A percentile compares a stretch with the other conserved stretches of the same genome.
Evolutionary conservation across 2,113 vertebrate genomes (phyloP).

Genomic region (Hydrochoerus hydrochaeris): DNA sequence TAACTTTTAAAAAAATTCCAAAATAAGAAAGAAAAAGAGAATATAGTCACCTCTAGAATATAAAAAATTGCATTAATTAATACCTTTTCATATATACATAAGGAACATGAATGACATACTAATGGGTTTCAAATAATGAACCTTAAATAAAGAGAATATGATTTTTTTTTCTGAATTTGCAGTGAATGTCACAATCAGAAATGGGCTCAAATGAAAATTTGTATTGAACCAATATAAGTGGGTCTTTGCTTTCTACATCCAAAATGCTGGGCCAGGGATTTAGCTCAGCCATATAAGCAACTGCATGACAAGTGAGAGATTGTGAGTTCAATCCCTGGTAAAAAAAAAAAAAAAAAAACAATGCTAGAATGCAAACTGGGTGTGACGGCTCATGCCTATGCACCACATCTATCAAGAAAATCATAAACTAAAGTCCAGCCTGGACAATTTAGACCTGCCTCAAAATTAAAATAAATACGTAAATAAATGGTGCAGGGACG

Average conservation of each 20-base stretch:
- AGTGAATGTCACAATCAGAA: constrained; percentile 6
- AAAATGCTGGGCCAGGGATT: not conserved
- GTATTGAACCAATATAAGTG: not conserved
- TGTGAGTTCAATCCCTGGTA: too few species aligned
- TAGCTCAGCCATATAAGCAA: too few species aligned
- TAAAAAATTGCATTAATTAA: not conserved
- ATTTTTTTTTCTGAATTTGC: not conserved
- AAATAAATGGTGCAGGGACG: not conserved
- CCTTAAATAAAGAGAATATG: not conserved
- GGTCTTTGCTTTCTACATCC: too few species aligned
- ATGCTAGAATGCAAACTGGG: not conserved
- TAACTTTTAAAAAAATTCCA: constrained; percentile 36
- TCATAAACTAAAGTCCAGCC: not conserved
- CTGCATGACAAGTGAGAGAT: too few species aligned
- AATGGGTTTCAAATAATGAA: constrained; percentile 38
- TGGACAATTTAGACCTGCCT: not conserved
- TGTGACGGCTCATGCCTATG: not conserved
- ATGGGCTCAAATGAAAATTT: not conserved
- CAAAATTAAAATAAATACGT: not conserved
- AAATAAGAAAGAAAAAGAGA: constrained; percentile 26
- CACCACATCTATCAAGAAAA: not conserved
- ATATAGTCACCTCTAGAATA: not conserved
- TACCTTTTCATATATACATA: not conserved
- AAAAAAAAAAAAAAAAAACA: too few species aligned
- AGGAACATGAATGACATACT: not conserved